Evolutionary conservation across 2,113 vertebrate species (phyloP).

Genomic region (Fukomys damarensis): DNA sequence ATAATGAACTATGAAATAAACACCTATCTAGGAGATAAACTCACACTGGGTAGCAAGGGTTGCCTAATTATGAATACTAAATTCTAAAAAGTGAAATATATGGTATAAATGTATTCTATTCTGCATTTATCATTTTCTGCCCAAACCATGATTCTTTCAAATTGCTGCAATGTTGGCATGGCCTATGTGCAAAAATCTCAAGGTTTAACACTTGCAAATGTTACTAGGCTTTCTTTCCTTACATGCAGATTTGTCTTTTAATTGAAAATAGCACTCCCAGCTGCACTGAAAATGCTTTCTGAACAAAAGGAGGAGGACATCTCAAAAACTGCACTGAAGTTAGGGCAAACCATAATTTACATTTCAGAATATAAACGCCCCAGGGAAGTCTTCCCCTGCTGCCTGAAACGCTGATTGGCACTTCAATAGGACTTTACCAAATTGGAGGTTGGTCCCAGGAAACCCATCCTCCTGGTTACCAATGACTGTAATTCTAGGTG

Average conservation of each 20-base stretch:
- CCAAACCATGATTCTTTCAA: slow-evolving; percentile 6
- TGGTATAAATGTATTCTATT: background rate
- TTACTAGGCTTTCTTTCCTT: slow-evolving; percentile 30
- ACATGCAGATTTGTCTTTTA: slow-evolving; percentile 50
- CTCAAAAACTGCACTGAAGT: slow-evolving; percentile 73
- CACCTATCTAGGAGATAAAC: background rate
- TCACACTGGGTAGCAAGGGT: background rate
- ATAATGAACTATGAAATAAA: background rate
- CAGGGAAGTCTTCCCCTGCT: slow-evolving; percentile 63
- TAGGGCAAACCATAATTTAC: slow-evolving; percentile 84
- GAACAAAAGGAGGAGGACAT: slow-evolving; percentile 78
- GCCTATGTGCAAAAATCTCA: background rate
- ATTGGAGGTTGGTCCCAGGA: slow-evolving; percentile 69
- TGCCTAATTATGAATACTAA: background rate
- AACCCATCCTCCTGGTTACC: slow-evolving; percentile 59
- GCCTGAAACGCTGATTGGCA: slow-evolving; percentile 71
- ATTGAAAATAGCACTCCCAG: slow-evolving; percentile 82
- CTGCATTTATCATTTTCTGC: background rate
- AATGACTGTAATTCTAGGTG: slow-evolving; percentile 69
- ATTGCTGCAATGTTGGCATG: background rate
- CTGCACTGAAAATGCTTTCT: slow-evolving; percentile 78
- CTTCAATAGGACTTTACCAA: slow-evolving; percentile 75
- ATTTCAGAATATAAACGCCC: slow-evolving; percentile 80
- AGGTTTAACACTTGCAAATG: slow-evolving; percentile 37
- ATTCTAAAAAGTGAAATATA: background rate